Evolutionary conservation across 1,140 invertebrate species (phyloP).

Genomic region (Diorhabda carinulata): DNA sequence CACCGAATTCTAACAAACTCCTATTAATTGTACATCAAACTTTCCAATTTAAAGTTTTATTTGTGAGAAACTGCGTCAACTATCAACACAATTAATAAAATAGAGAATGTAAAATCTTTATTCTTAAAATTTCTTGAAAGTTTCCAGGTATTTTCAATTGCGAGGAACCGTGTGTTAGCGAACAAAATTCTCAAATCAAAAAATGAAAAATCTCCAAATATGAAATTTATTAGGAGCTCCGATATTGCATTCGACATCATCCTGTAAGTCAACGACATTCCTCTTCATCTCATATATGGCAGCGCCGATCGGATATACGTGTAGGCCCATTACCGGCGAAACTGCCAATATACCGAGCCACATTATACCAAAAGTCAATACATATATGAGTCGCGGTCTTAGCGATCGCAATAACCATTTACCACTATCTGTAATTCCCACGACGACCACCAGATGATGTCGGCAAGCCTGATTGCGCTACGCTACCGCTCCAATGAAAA

Average conservation of each 20-base stretch:
- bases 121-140: no score
- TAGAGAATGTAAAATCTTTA: no score
- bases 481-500: slow-evolving; percentile 41
- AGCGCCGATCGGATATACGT: slow-evolving; percentile 26
- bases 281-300: slow-evolving; percentile 21
- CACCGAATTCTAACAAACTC: no score
- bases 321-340: slow-evolving; percentile 30
- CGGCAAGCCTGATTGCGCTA: slow-evolving; percentile 40
- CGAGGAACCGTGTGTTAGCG: no score
- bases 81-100: no score
- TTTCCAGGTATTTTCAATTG: no score
- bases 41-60: no score
- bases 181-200: no score
- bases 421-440: slow-evolving; percentile 44
- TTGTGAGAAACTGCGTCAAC: no score
- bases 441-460: slow-evolving; percentile 38
- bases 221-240: no score
- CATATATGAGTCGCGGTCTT: slow-evolving; percentile 35
- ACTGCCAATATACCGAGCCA: slow-evolving; percentile 34
- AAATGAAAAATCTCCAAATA: no score
- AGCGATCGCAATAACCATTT: slow-evolving; percentile 43
- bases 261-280: slow-evolving; percentile 18
- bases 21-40: no score
- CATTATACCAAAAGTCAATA: slow-evolving; percentile 44
- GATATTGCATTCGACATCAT: neutral